Conservation (phyloP, 2,797 vertebrate genomes). For the Menidia menidia region DNA sequence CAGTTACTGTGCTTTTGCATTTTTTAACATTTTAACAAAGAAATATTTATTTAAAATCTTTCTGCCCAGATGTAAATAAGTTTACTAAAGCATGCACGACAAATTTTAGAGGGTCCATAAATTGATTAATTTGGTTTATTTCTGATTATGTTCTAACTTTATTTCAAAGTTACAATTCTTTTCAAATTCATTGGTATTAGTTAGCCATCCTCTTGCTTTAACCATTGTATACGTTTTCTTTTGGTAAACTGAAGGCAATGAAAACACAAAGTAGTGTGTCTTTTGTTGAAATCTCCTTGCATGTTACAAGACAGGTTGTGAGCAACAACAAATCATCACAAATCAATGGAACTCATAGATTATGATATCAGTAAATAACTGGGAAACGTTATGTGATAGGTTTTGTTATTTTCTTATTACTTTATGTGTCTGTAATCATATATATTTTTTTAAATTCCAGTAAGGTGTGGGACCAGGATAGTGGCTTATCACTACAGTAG, state of each 20-base stretch:
- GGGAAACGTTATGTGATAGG: neutral
- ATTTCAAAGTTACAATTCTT: conserved; percentile 64
- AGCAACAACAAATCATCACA: conserved; percentile 72
- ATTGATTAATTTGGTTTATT: conserved; percentile 48
- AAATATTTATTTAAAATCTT: conserved; percentile 37
- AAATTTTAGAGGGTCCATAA: conserved; percentile 36
- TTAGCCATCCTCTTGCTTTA: conserved; percentile 71
- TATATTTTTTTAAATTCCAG: no score
- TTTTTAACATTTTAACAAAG: conserved; percentile 30
- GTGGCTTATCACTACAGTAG: no score
- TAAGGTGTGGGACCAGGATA: no score
- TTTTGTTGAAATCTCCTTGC: conserved; percentile 43
- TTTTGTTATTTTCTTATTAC: no score
- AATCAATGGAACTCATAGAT: conserved; percentile 62
- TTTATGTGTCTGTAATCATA: no score
- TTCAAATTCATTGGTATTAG: conserved; percentile 65
- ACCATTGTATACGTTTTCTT: conserved; percentile 69
- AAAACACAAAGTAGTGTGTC: conserved; percentile 45
- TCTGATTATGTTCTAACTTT: conserved; percentile 63
- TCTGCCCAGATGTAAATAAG: conserved; percentile 29
- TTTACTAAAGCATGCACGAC: conserved; percentile 35
- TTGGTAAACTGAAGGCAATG: conserved; percentile 45
- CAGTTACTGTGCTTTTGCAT: conserved; percentile 24
- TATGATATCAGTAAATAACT: neutral
- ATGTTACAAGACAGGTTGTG: conserved; percentile 62